These are phyloP conservation scores for Buphagus erythrorhynchus DNA, from an alignment of 2,797 vertebrate genomes.

Conservation along the genomic window DNA sequence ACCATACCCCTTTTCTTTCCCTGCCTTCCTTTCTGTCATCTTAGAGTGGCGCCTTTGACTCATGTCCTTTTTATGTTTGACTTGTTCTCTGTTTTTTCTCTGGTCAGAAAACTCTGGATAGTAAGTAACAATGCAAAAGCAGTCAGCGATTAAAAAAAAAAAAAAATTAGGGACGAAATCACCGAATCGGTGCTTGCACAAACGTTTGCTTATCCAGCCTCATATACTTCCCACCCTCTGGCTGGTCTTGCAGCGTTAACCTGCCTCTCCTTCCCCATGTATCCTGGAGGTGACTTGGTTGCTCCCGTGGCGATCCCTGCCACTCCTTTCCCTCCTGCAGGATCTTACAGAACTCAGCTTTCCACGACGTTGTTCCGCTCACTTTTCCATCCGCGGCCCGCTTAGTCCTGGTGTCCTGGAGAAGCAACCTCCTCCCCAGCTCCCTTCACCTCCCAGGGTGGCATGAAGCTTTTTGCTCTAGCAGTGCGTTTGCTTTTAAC, in stretches of 20 bases:
- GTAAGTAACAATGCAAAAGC: neutral
- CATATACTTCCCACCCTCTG: neutral
- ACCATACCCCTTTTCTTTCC: neutral
- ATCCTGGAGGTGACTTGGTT: neutral
- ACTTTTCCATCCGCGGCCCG: neutral
- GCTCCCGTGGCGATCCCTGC: neutral
- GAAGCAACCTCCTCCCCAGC: neutral
- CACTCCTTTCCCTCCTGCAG: neutral
- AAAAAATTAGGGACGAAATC: neutral
- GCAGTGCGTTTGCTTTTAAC: neutral
- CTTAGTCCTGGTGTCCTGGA: neutral
- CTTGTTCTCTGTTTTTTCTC: neutral
- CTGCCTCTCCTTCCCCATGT: neutral
- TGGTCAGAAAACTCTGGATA: neutral
- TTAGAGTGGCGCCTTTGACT: neutral
- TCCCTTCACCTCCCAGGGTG: neutral
- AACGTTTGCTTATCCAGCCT: neutral
- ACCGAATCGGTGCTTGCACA: neutral
- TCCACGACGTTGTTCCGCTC: rapidly evolving
- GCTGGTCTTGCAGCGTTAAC: neutral
- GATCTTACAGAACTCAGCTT: neutral
- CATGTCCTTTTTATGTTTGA: neutral
- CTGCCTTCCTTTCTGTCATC: neutral
- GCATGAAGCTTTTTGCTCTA: neutral
- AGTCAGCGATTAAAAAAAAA: neutral